Base-by-base conservation (phyloP, 2,888 invertebrate genomes). In the Anodontia alba region DNA sequence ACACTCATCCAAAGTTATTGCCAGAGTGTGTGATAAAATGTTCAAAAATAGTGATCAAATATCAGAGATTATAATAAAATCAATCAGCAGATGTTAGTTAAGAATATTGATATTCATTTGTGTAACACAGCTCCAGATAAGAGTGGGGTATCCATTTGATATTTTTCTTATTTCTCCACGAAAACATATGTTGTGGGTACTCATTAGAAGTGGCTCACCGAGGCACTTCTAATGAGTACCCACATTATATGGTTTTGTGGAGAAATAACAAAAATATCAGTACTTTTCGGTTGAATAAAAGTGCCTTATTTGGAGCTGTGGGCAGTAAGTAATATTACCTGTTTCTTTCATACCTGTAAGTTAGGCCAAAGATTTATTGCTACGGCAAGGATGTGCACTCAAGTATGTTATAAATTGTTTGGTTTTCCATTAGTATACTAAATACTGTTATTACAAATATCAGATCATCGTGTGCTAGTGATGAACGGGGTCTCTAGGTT, bases 291-390 rank as follows among this genome's bases (percentile, higher is more conserved):
- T n/a, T n/a, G n/a, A n/a, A n/a, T n/a, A n/a, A n/a, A n/a, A n/a
- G n/a, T n/a, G n/a, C n/a, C n/a, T n/a, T n/a, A n/a, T n/a, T n/a
- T n/a, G n/a, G n/a, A n/a, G n/a, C n/a, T n/a, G n/a, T n/a, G n/a
- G n/a, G n/a, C n/a, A n/a, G n/a, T n/a, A 54, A 54, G 54, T 54
- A 54, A 54, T n/a, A 26, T n/a, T 54, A 54, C 26, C 54, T 54
- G 10, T n/a, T 54, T 54, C 54, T 26, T 54, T 54, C n/a, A 46
- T 46, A 46, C 46, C 17, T 20, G 38, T 38, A 38, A 38, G 38
- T 38, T 12, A 38, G 5, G 38, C 38, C 38, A 38, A 3, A 15
- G 46, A 46, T 46, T 46, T 46, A 46, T 46, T 46, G n/a, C 46
- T 46, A 46, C 46, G 46, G 17, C n/a, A 3, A 20, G 46, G 62